Evolutionary conservation across 2,888 invertebrate species (phyloP).

Genomic region (Imbricaverruca yamaguchii): DNA sequence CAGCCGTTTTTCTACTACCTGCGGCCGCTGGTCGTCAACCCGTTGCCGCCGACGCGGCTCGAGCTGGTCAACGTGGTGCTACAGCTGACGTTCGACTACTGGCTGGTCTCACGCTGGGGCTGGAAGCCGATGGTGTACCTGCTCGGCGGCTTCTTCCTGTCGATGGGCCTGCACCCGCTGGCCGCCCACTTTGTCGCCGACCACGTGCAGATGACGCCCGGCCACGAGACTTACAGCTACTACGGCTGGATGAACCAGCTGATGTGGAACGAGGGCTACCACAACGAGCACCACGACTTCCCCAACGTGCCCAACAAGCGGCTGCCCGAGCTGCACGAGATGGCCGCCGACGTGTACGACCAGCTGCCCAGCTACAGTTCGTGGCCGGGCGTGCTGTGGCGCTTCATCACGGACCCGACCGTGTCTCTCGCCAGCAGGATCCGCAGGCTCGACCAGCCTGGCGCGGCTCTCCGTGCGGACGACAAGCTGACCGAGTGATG

Average conservation of each 20-base stretch:
- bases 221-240: slow-evolving; percentile 20
- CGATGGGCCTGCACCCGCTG: slow-evolving; percentile 17
- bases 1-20: slow-evolving; percentile 19
- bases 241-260: slow-evolving; percentile 22
- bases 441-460: not conserved
- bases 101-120: not conserved
- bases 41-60: slow-evolving; percentile 3
- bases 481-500: not conserved
- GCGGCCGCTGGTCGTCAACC: slow-evolving; percentile 16
- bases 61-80: slow-evolving; percentile 12
- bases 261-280: slow-evolving; percentile 22
- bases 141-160: slow-evolving; percentile 9
- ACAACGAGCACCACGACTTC: slow-evolving; percentile 23
- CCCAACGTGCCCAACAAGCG: slow-evolving; percentile 19
- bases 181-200: slow-evolving; percentile 12
- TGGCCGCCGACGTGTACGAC: slow-evolving; percentile 8
- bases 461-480: not conserved
- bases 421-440: slow-evolving; percentile 3
- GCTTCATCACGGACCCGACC: slow-evolving; percentile 5
- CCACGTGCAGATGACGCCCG: not conserved
- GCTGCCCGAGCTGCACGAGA: not conserved
- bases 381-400: not conserved
- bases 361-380: slow-evolving; percentile 5
- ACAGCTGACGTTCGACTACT: slow-evolving; percentile 15
- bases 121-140: slow-evolving; percentile 6